A percentile compares a stretch with the other conserved stretches of the same genome.
Conservation (phyloP, 2,888 invertebrate species). For the Aethes cnicana region DNA sequence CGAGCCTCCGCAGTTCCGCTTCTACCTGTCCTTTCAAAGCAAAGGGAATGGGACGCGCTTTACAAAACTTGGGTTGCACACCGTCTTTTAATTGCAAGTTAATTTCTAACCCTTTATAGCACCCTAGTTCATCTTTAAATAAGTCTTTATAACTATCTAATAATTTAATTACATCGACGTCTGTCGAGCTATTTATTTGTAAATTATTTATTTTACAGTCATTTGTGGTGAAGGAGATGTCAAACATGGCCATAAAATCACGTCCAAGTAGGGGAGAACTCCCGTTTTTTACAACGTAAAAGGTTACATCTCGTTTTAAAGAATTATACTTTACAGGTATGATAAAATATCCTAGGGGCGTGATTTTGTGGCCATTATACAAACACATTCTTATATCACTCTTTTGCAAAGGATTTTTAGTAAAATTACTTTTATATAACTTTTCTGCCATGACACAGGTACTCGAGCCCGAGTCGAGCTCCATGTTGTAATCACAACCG, state of each 20-base stretch:
- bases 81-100: background rate
- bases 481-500: background rate
- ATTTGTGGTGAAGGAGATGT: background rate
- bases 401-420: background rate
- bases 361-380: conserved; percentile 9
- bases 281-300: background rate
- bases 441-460: background rate
- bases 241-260: background rate
- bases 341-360: background rate
- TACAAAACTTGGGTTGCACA: background rate
- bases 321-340: background rate
- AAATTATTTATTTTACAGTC: background rate
- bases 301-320: background rate
- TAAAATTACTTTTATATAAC: background rate
- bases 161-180: background rate
- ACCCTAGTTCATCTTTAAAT: background rate
- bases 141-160: background rate
- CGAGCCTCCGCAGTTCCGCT: background rate
- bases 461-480: conserved; percentile 7
- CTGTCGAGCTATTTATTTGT: background rate
- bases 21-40: background rate
- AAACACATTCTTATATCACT: conserved; percentile 6
- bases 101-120: background rate
- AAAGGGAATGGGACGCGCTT: background rate
- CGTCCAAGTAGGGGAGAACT: background rate